phyloP scores from a whole-genome alignment of 2,888 invertebrate species.

The Rotaria magnacalcarata region DNA sequence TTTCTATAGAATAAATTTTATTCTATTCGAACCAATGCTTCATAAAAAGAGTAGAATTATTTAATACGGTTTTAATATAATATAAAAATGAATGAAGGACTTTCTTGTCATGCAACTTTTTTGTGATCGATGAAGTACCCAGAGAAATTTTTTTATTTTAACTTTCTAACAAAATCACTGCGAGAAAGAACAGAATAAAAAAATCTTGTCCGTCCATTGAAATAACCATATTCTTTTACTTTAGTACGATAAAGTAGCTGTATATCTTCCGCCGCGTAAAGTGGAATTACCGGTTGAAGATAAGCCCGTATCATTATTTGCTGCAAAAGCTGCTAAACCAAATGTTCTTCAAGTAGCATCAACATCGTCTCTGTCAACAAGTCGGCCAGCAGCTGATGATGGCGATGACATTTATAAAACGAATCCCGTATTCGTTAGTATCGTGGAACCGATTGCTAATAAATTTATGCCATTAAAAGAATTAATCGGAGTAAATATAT shows the following conservation, averaged over 20 bases:
- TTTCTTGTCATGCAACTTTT: neutral
- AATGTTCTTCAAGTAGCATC: neutral
- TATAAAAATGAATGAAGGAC: neutral
- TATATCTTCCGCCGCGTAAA: neutral
- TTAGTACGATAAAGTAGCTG: slow-evolving; percentile 1
- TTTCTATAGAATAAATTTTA: neutral
- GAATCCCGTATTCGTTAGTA: slow-evolving; percentile 13
- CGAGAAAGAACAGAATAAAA: neutral
- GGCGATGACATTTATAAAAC: slow-evolving; percentile 21
- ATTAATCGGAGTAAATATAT: slow-evolving; percentile 52
- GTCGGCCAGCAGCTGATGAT: neutral
- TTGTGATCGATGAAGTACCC: neutral
- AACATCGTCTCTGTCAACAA: neutral
- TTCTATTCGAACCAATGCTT: neutral
- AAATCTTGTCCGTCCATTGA: no score
- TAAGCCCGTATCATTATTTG: neutral
- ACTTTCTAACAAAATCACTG: neutral
- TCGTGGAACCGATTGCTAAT: slow-evolving; percentile 47
- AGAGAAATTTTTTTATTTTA: neutral
- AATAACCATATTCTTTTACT: neutral
- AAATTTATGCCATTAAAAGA: slow-evolving; percentile 55
- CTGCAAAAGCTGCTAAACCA: neutral
- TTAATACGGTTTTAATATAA: neutral
- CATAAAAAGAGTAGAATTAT: neutral
- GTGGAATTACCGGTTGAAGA: neutral